phyloP scores from a whole-genome alignment of 2,113 vertebrate genomes.

The Muscicapa adusta region DNA sequence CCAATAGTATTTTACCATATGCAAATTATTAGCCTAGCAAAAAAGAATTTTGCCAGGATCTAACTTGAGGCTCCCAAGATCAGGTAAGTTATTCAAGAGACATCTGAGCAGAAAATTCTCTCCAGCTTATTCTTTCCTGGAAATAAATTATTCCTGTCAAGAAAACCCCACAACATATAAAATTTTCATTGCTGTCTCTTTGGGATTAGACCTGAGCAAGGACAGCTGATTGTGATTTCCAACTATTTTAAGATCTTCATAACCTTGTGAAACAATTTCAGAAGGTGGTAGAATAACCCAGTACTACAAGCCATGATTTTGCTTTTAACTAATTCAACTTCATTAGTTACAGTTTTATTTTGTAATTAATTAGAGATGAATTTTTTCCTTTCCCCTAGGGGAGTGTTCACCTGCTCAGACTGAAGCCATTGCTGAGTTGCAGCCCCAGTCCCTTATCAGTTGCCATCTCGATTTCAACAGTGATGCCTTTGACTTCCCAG shows the following conservation, averaged over 20 bases:
- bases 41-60: background rate
- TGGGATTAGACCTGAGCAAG: background rate
- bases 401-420: constrained; percentile 81
- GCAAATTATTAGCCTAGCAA: background rate
- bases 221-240: background rate
- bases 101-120: background rate
- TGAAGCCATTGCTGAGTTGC: constrained; percentile 75
- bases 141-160: background rate
- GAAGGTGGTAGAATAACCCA: background rate
- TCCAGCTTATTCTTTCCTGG: background rate
- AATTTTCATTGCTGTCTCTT: background rate
- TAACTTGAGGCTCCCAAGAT: background rate
- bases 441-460: constrained; percentile 79
- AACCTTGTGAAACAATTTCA: background rate
- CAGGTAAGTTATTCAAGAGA: background rate
- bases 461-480: constrained; percentile 84
- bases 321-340: background rate
- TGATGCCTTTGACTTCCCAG: constrained; percentile 76
- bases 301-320: background rate
- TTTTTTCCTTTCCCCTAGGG: constrained; percentile 63
- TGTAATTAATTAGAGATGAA: background rate
- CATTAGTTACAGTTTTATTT: background rate
- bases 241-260: background rate
- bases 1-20: background rate
- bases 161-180: background rate